phyloP scores from a whole-genome alignment of 2,888 invertebrate species.

The Geotrupes spiniger region DNA sequence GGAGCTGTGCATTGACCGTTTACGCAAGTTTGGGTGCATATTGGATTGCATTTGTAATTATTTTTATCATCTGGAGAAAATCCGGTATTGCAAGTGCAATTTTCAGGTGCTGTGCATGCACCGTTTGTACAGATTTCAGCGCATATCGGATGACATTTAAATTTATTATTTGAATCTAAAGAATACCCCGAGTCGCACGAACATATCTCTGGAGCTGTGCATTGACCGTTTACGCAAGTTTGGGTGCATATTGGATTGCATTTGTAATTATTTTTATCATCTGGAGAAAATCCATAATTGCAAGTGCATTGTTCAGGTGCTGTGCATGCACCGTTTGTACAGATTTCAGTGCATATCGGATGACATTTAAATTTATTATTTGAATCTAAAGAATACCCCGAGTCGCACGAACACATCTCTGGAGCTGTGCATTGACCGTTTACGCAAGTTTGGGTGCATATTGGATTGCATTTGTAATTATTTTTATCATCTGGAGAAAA shows the following conservation, averaged over 20 bases:
- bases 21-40: slow-evolving; percentile 26
- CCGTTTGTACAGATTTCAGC: slow-evolving; percentile 23
- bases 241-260: slow-evolving; percentile 15
- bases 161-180: slow-evolving; percentile 4
- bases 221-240: slow-evolving; percentile 16
- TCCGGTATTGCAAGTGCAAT: slow-evolving; percentile 21
- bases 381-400: slow-evolving; percentile 13
- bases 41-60: slow-evolving; percentile 22
- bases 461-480: slow-evolving; percentile 31
- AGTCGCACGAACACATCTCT: slow-evolving; percentile 36
- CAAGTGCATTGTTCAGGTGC: slow-evolving; percentile 43
- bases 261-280: slow-evolving; percentile 13
- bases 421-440: slow-evolving; percentile 41
- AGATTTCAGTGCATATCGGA: slow-evolving; percentile 41
- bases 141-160: slow-evolving; percentile 24
- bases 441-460: slow-evolving; percentile 22
- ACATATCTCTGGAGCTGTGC: slow-evolving; percentile 14
- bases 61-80: neutral
- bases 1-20: slow-evolving; percentile 54
- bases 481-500: slow-evolving; percentile 15
- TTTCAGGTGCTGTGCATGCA: slow-evolving; percentile 28
- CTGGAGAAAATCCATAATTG: slow-evolving; percentile 21
- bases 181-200: slow-evolving; percentile 15
- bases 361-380: slow-evolving; percentile 35
- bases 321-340: slow-evolving; percentile 28